phyloP scores from a whole-genome alignment of 2,797 vertebrate species.

The Malacoraja senta region DNA sequence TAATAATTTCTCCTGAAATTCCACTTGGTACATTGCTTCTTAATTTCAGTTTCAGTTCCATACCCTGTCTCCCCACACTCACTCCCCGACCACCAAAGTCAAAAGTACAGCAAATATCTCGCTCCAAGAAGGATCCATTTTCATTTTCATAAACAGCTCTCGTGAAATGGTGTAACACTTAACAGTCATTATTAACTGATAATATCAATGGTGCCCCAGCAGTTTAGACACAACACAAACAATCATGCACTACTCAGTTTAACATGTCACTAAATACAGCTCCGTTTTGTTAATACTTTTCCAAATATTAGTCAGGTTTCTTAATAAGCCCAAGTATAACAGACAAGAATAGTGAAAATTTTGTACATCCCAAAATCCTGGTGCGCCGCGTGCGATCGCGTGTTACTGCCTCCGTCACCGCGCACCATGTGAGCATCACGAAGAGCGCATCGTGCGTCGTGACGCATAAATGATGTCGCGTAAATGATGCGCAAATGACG shows the following conservation, averaged over 20 bases:
- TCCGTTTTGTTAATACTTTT: not conserved
- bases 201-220: not conserved
- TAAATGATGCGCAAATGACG: too few species aligned
- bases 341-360: not conserved
- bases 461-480: too few species aligned
- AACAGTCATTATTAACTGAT: slow-evolving; percentile 13
- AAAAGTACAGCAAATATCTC: not conserved
- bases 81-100: not conserved
- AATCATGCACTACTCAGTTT: not conserved
- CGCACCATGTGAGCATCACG: too few species aligned
- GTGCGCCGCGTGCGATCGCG: too few species aligned
- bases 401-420: too few species aligned
- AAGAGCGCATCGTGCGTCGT: too few species aligned
- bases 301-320: not conserved
- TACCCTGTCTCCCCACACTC: not conserved
- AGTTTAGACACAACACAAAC: not conserved
- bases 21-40: not conserved
- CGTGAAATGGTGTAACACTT: not conserved
- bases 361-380: too few species aligned
- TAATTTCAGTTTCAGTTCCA: not conserved
- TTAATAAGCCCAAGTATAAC: not conserved
- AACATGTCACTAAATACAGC: not conserved
- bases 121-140: not conserved
- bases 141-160: slow-evolving; percentile 17
- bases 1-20: too few species aligned